Evolutionary conservation across 2,888 invertebrate genomes (phyloP).

Genomic region (Lagria hirta): DNA sequence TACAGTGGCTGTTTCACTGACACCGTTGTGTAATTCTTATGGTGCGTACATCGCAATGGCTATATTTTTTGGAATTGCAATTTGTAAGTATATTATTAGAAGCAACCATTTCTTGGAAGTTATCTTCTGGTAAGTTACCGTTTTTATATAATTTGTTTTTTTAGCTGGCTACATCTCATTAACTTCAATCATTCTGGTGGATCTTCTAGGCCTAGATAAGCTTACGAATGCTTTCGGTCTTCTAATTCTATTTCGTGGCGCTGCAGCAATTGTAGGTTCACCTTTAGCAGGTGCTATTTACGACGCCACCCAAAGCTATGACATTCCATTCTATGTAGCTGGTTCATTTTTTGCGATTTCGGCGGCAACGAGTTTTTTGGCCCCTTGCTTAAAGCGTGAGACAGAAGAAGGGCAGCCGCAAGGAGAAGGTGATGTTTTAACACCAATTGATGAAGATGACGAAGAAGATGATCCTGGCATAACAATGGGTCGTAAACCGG

Average conservation of each 20-base stretch:
- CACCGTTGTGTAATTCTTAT: slow-evolving; percentile 81
- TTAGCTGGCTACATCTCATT: slow-evolving; percentile 95
- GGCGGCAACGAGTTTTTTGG: slow-evolving; percentile 77
- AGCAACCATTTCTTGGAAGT: no score
- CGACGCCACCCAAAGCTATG: slow-evolving; percentile 83
- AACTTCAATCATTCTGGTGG: slow-evolving; percentile 96
- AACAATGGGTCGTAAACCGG: slow-evolving; percentile 59
- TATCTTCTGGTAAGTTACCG: not conserved
- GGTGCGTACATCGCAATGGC: slow-evolving; percentile 76
- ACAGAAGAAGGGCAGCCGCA: slow-evolving; percentile 50
- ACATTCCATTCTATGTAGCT: slow-evolving; percentile 90
- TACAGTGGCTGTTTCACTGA: slow-evolving; percentile 79
- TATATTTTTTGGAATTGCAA: slow-evolving; percentile 87
- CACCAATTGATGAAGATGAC: slow-evolving; percentile 81
- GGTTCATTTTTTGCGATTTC: slow-evolving; percentile 84
- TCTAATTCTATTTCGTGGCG: slow-evolving; percentile 92
- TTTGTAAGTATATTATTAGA: slow-evolving; percentile 72
- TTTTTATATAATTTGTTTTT: no score
- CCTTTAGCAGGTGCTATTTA: slow-evolving; percentile 86
- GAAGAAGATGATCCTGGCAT: slow-evolving; percentile 71
- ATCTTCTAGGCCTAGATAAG: slow-evolving; percentile 91
- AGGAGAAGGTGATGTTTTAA: slow-evolving; percentile 64
- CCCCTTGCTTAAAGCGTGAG: slow-evolving; percentile 69
- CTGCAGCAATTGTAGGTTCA: slow-evolving; percentile 86
- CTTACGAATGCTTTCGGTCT: slow-evolving; percentile 97